Conservation (phyloP, 2,797 vertebrate species). For the Poeciliopsis turneri region DNA sequence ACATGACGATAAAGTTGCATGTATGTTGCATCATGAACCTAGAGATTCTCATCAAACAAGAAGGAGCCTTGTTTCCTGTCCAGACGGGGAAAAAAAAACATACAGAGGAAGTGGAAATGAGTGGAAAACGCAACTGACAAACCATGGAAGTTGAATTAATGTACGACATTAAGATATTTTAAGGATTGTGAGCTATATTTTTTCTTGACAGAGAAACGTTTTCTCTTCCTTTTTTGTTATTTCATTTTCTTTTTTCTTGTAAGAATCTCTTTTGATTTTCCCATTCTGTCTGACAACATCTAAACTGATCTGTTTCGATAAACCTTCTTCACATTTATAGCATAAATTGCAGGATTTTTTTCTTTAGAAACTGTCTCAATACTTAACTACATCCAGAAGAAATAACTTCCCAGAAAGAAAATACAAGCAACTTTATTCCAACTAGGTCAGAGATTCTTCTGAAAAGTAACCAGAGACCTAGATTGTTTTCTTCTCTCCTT, state of each 20-base stretch:
- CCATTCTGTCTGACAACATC: not conserved
- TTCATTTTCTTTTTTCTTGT: not conserved
- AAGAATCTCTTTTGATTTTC: not conserved
- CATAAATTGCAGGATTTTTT: not conserved
- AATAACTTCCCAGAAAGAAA: not conserved
- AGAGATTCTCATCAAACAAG: not conserved
- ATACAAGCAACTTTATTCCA: not conserved
- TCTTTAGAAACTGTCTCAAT: not conserved
- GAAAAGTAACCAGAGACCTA: not conserved
- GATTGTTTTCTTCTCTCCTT: not conserved
- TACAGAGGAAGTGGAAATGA: not conserved
- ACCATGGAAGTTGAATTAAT: not conserved
- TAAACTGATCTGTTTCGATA: not conserved
- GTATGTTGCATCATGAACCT: constrained; percentile 1
- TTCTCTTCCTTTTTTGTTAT: not conserved
- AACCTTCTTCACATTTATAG: not conserved
- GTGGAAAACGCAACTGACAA: not conserved
- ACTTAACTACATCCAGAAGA: not conserved
- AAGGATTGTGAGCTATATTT: too few relatives aligned
- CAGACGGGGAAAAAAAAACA: not conserved
- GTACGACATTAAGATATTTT: not conserved
- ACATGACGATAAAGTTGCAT: not conserved
- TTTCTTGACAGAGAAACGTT: not conserved
- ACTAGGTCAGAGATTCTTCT: not conserved
- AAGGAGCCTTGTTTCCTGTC: not conserved